phyloP scores from a whole-genome alignment of 1,140 invertebrate genomes.

The Caenorhabditis briggsae region DNA sequence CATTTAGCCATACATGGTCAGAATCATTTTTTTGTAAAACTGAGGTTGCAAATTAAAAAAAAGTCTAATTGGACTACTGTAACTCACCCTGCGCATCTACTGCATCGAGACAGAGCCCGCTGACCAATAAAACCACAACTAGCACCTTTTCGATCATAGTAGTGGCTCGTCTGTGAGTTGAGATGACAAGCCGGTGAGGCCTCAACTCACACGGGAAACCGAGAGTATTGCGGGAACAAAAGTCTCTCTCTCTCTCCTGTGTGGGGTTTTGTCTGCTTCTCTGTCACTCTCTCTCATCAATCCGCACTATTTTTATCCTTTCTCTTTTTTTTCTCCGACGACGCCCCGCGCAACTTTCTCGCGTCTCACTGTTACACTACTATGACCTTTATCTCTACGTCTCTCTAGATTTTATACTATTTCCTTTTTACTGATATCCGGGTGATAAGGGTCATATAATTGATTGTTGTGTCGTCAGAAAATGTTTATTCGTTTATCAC shows the following conservation, averaged over 20 bases:
- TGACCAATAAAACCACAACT: constrained; percentile 21
- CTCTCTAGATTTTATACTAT: not conserved
- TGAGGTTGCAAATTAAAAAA: too few species aligned
- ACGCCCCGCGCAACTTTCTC: constrained; percentile 33
- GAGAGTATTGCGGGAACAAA: constrained; percentile 46
- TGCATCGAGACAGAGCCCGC: constrained; percentile 24
- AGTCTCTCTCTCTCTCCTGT: constrained; percentile 2
- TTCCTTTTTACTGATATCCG: not conserved
- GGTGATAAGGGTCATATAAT: constrained; percentile 45
- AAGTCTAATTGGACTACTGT: too few species aligned
- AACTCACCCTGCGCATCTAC: constrained; percentile 18
- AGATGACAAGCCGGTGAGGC: not conserved
- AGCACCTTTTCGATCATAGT: constrained; percentile 56
- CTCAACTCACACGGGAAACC: too few species aligned
- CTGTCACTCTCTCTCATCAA: not conserved
- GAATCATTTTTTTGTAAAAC: too few species aligned
- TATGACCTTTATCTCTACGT: constrained; percentile 36
- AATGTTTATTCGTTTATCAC: constrained; percentile 35
- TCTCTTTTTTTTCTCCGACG: too few species aligned
- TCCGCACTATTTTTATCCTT: not conserved
- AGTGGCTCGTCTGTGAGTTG: not conserved
- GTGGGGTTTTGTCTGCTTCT: not conserved
- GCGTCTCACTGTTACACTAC: constrained; percentile 16
- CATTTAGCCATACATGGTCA: too few species aligned
- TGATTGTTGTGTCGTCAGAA: not conserved